These are phyloP conservation scores for Lichenostomus cassidix DNA, from an alignment of 2,113 vertebrate genomes.

Conservation along the genomic window DNA sequence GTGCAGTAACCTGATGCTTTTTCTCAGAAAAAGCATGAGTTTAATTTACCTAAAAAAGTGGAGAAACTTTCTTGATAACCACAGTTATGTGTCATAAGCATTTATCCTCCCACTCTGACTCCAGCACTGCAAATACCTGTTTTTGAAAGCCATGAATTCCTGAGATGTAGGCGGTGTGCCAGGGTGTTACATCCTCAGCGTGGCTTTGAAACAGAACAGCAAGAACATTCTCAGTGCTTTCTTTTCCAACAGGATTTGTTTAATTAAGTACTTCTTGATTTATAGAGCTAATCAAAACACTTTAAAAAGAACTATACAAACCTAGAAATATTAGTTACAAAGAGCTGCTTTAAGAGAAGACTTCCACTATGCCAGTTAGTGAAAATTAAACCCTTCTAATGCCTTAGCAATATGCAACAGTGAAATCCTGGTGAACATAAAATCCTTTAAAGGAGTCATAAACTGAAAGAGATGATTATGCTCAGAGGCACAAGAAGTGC, in stretches of 20 bases:
- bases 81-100: background rate
- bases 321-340: background rate
- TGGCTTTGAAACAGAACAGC: background rate
- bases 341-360: background rate
- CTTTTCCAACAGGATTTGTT: background rate
- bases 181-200: background rate
- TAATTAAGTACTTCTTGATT: background rate
- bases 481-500: background rate
- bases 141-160: background rate
- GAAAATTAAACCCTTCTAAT: background rate
- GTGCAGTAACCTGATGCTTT: background rate
- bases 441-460: background rate
- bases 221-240: background rate
- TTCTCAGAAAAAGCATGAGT: background rate
- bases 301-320: background rate
- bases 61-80: background rate
- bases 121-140: background rate
- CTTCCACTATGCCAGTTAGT: background rate
- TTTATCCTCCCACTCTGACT: background rate
- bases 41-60: background rate
- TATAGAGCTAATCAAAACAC: background rate
- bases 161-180: background rate
- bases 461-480: background rate
- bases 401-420: background rate
- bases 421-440: background rate